Conservation (phyloP, 2,888 invertebrate genomes). For the Apodemia zela region DNA sequence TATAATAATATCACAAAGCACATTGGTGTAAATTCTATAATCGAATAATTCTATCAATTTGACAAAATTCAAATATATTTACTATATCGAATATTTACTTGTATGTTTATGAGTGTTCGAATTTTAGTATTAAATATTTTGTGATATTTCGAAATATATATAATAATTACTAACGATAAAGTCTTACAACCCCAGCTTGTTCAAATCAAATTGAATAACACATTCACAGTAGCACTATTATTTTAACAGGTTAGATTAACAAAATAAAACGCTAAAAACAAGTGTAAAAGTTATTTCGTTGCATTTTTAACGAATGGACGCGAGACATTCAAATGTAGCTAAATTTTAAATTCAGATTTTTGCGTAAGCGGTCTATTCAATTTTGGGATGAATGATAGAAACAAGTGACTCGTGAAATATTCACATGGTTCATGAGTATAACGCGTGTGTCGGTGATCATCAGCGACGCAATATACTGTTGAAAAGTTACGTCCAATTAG, state of each 20-base stretch:
- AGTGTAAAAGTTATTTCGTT: background rate
- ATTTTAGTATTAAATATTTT: too few relatives aligned
- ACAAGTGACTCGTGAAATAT: slow-evolving; percentile 47
- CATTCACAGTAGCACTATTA: background rate
- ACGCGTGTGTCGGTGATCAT: slow-evolving; percentile 31
- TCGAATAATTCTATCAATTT: too few relatives aligned
- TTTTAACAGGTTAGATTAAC: background rate
- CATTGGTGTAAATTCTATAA: too few relatives aligned
- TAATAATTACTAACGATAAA: too few relatives aligned
- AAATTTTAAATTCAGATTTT: background rate
- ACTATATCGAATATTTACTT: too few relatives aligned
- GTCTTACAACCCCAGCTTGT: too few relatives aligned
- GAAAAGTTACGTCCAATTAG: slow-evolving; percentile 74
- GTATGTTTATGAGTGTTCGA: too few relatives aligned
- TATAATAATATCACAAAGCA: too few relatives aligned
- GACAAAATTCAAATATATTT: too few relatives aligned
- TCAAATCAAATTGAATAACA: too few relatives aligned
- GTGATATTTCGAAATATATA: too few relatives aligned
- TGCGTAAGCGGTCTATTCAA: slow-evolving; percentile 38
- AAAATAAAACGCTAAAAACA: background rate
- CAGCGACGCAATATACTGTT: slow-evolving; percentile 44
- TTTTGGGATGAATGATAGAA: slow-evolving; percentile 41
- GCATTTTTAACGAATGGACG: background rate
- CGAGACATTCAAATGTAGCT: background rate
- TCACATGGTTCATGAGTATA: slow-evolving; percentile 24